A percentile compares a stretch with the other conserved stretches of the same genome.
phyloP scores from a whole-genome alignment of 2,113 vertebrate species.

The Hydropotes inermis region DNA sequence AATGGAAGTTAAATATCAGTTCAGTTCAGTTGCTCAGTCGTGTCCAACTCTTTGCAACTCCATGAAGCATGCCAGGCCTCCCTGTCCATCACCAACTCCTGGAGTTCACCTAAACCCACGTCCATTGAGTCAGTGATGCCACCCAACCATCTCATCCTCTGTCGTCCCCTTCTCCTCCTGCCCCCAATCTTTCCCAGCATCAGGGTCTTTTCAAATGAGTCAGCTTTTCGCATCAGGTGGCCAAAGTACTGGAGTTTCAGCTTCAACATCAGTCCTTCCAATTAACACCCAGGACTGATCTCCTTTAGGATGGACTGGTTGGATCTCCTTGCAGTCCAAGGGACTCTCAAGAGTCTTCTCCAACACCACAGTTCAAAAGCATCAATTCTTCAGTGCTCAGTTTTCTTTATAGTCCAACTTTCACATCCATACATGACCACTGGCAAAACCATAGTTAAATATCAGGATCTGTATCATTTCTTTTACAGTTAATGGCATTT shows the following conservation, averaged over 20 bases:
- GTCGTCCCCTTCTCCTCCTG: background rate
- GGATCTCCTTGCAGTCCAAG: background rate
- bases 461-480: background rate
- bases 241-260: background rate
- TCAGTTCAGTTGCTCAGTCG: background rate
- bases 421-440: background rate
- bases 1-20: background rate
- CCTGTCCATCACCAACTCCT: background rate
- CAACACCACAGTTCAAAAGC: background rate
- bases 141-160: background rate
- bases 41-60: background rate
- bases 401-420: background rate
- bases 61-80: background rate
- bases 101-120: background rate
- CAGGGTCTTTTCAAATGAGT: background rate
- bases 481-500: background rate
- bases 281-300: background rate
- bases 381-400: fast-evolving
- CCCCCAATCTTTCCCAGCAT: background rate
- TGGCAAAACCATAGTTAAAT: background rate
- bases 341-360: background rate
- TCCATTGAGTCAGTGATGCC: background rate
- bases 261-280: background rate
- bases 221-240: background rate
- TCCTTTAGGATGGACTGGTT: background rate